phyloP scores from a whole-genome alignment of 1,140 invertebrate species.

The Pseudobourletiella spinata region DNA sequence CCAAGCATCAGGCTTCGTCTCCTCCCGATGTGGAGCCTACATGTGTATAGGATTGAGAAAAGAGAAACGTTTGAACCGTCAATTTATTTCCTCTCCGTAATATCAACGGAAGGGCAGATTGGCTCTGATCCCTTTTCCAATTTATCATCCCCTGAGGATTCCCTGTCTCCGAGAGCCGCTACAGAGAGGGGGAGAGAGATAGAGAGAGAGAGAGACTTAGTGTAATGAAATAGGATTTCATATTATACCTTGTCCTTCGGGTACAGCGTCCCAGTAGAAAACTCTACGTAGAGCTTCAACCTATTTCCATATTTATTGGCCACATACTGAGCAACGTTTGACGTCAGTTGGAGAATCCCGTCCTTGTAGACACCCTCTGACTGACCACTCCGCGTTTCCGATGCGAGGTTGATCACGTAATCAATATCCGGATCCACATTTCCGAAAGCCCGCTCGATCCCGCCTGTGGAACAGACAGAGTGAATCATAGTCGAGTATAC shows the following conservation, averaged over 20 bases:
- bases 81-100: neutral
- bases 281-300: constrained; percentile 63
- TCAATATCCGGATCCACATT: constrained; percentile 55
- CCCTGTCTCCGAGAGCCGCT: too few species aligned
- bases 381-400: constrained; percentile 78
- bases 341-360: constrained; percentile 72
- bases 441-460: constrained; percentile 64
- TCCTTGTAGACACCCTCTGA: constrained; percentile 81
- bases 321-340: constrained; percentile 57
- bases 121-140: too few species aligned
- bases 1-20: constrained; percentile 56
- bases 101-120: too few species aligned
- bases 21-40: constrained; percentile 63
- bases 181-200: too few species aligned
- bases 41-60: too few species aligned
- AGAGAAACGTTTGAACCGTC: neutral
- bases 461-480: constrained; percentile 55
- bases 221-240: too few species aligned
- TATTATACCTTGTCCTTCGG: constrained; percentile 63
- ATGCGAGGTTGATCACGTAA: constrained; percentile 78
- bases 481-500: too few species aligned
- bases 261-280: constrained; percentile 72
- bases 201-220: too few species aligned
- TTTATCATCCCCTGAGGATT: too few species aligned
- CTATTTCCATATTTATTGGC: constrained; percentile 38